These are phyloP conservation scores for Diceros bicornis DNA, from an alignment of 2,797 vertebrate species.

Conservation along the genomic window DNA sequence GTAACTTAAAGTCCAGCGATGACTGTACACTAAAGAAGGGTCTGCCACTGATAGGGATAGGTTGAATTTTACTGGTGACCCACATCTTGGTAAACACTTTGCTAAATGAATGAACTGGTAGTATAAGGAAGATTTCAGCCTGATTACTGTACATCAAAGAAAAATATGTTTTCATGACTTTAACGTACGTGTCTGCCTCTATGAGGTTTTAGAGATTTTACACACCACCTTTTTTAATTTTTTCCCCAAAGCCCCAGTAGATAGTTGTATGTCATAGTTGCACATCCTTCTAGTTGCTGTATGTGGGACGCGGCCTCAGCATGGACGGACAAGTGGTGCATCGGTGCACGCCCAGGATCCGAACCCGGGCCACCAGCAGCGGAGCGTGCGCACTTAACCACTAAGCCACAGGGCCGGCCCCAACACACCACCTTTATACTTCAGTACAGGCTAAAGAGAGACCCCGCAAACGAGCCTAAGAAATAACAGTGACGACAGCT, in stretches of 20 bases:
- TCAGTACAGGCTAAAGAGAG: not conserved
- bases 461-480: not conserved
- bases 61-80: not conserved
- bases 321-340: no score
- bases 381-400: no score
- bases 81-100: not conserved
- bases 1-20: not conserved
- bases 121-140: not conserved
- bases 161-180: not conserved
- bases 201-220: not conserved
- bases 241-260: no score
- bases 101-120: not conserved
- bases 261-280: no score
- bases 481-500: not conserved
- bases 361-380: no score
- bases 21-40: not conserved
- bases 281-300: no score
- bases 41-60: not conserved
- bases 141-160: not conserved
- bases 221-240: not conserved
- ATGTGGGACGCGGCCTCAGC: no score
- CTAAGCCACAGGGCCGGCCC: no score
- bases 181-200: not conserved
- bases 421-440: not conserved
- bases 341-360: no score